Base-by-base conservation (phyloP, 2,888 invertebrate genomes). In the Cephus spinipes region DNA sequence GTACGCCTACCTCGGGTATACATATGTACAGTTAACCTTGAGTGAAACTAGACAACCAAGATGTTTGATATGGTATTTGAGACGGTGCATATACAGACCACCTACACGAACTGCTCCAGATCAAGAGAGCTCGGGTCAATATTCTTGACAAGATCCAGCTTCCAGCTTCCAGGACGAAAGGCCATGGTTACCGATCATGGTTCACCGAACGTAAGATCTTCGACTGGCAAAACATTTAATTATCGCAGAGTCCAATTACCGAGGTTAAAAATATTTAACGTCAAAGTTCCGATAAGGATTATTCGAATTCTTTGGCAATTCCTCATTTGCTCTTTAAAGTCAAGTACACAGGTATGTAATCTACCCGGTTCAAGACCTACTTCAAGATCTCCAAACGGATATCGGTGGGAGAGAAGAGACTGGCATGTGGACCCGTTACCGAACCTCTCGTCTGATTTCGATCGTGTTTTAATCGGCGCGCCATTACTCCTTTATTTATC, bases 111-210 rank as follows among this genome's bases (percentile, higher is more conserved):
- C 73, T 79, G 83, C 81, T 85, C 85, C 80, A 83, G 79, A 85
- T 86, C 79, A 77, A 75, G 77, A 80, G 78, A 74, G 79, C 81
- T 80, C 79, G 82, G 86, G 87, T 88, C 88, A 88, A 87, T 85
- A 88, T 87, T 85, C 85, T 85, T 82, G 78, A 83, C 83, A 83
- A 83, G 85, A 88, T 84, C 83, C 85, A 85, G 81, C 79, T 68
- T 76, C 74, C 33, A 74, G 81, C 76, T 76, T 76, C 69, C 74
- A 76, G 79, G 76, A 81, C 76, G 79, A 81, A 76, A 68, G 69
- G 69, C 75, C 71, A 74, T 78, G 71, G 71, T 71, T 71, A 31
- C 71, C 71, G 71, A 32, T 33, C 31, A 23, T 23, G 23, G 23
- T 23, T 55, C 55, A 23, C 23, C 23, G 55, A 23, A 55, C 55